These are phyloP conservation scores for Drosophila nasuta DNA, from an alignment of 1,140 invertebrate species.

Conservation along the genomic window DNA sequence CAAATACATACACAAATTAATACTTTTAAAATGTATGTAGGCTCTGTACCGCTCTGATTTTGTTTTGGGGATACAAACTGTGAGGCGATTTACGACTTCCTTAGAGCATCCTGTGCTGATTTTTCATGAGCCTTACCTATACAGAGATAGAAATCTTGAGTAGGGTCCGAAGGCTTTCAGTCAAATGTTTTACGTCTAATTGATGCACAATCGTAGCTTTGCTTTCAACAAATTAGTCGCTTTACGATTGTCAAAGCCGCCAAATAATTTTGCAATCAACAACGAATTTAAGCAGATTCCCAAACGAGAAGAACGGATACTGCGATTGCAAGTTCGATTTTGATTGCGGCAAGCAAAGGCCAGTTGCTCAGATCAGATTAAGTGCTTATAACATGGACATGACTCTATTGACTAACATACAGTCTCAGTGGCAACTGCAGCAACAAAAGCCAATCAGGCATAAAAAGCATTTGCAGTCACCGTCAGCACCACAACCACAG, in stretches of 20 bases:
- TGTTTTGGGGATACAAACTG: constrained; percentile 49
- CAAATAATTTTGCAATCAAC: constrained; percentile 67
- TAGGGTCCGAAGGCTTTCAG: constrained; percentile 80
- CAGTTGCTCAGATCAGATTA: constrained; percentile 67
- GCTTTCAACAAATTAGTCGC: constrained; percentile 73
- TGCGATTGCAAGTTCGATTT: constrained; percentile 7
- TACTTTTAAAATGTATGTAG: constrained; percentile 60
- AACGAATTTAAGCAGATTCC: constrained; percentile 2
- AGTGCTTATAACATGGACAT: constrained; percentile 82
- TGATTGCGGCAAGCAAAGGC: constrained; percentile 63
- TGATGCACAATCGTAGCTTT: constrained; percentile 52
- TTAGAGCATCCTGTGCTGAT: constrained; percentile 64
- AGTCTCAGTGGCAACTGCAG: neutral
- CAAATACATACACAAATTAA: constrained; percentile 57
- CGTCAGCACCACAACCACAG: neutral
- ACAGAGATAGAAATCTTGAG: constrained; percentile 78
- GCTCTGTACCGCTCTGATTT: constrained; percentile 7
- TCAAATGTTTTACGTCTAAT: constrained; percentile 71
- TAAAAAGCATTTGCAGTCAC: constrained; percentile 18
- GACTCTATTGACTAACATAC: constrained; percentile 76
- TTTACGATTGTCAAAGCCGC: constrained; percentile 47
- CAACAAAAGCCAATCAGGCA: constrained; percentile 28
- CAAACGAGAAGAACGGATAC: constrained; percentile 11
- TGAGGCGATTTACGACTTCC: constrained; percentile 79
- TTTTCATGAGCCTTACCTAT: constrained; percentile 34